These are phyloP conservation scores for Pseudomugil gertrudae DNA, from an alignment of 2,797 vertebrate genomes.

Conservation along the genomic window DNA sequence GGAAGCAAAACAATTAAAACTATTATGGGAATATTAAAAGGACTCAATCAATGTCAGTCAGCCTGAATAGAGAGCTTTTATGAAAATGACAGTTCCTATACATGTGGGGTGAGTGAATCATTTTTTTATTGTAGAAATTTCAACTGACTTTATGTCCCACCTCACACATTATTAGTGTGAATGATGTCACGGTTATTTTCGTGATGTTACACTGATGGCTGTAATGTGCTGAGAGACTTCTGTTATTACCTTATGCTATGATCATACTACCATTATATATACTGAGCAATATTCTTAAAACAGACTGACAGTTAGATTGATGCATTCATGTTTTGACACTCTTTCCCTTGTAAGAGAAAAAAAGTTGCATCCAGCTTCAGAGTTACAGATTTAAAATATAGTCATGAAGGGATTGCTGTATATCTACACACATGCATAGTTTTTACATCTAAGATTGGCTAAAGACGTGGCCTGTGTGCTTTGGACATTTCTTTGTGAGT, in stretches of 20 bases:
- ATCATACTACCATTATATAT: conserved; percentile 11
- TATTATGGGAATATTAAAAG: conserved; percentile 32
- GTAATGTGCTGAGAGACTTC: conserved; percentile 20
- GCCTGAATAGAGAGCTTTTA: conserved; percentile 24
- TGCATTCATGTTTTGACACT: conserved; percentile 8
- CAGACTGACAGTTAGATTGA: conserved; percentile 7
- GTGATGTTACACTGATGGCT: conserved; percentile 18
- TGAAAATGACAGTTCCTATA: conserved; percentile 44
- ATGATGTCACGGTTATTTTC: conserved; percentile 32
- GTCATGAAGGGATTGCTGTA: not conserved
- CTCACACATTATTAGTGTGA: conserved; percentile 25
- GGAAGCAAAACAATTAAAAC: conserved; percentile 27
- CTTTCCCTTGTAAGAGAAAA: conserved; percentile 2
- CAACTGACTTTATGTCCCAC: conserved; percentile 30
- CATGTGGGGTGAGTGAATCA: conserved; percentile 47
- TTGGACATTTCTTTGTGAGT: conserved; percentile 62
- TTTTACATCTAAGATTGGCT: conserved; percentile 25
- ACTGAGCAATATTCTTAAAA: not conserved
- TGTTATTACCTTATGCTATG: conserved; percentile 12
- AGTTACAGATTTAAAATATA: conserved; percentile 4
- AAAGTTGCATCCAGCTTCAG: not conserved
- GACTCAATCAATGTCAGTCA: conserved; percentile 45
- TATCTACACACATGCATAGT: conserved; percentile 19
- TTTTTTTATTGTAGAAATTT: conserved; percentile 33
- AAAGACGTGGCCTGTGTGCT: conserved; percentile 52